These are phyloP conservation scores for Tapirus indicus DNA, from an alignment of 2,797 vertebrate genomes.

Conservation along the genomic window DNA sequence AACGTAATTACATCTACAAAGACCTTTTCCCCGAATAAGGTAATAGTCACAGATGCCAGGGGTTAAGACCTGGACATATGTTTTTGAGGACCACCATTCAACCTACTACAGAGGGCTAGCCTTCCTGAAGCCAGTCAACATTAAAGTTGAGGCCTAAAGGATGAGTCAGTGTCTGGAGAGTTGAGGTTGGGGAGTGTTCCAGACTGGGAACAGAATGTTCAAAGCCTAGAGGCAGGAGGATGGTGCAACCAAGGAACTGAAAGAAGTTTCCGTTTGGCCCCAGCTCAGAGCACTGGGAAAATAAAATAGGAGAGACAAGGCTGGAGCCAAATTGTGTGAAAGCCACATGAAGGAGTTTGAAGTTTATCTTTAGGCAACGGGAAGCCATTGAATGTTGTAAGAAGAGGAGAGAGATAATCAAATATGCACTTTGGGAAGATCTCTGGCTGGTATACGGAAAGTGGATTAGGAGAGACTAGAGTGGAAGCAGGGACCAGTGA, in stretches of 20 bases:
- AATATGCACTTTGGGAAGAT: not conserved
- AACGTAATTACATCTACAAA: not conserved
- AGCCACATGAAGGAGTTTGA: conserved; percentile 55
- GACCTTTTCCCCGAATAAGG: not conserved
- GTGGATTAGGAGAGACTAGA: not conserved
- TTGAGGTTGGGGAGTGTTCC: not conserved
- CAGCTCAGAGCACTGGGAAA: not conserved
- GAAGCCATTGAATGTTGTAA: conserved; percentile 57
- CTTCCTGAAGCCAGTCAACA: not conserved
- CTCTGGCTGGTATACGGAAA: not conserved
- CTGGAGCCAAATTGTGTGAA: not conserved
- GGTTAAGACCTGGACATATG: not conserved
- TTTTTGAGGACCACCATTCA: not conserved
- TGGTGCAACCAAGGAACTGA: conserved; percentile 44
- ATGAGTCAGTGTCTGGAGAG: conserved; percentile 37
- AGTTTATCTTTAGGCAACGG: conserved; percentile 23
- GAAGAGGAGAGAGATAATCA: conserved; percentile 52
- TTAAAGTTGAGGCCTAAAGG: not conserved
- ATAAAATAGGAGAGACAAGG: not conserved
- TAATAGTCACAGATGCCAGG: not conserved
- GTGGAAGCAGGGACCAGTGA: not conserved
- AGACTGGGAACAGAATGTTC: conserved; percentile 13
- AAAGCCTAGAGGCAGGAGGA: conserved; percentile 64
- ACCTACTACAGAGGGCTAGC: rapidly evolving
- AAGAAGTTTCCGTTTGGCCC: conserved; percentile 54